Conservation (phyloP, 2,113 vertebrate species). For the Chaetodon auriga region DNA sequence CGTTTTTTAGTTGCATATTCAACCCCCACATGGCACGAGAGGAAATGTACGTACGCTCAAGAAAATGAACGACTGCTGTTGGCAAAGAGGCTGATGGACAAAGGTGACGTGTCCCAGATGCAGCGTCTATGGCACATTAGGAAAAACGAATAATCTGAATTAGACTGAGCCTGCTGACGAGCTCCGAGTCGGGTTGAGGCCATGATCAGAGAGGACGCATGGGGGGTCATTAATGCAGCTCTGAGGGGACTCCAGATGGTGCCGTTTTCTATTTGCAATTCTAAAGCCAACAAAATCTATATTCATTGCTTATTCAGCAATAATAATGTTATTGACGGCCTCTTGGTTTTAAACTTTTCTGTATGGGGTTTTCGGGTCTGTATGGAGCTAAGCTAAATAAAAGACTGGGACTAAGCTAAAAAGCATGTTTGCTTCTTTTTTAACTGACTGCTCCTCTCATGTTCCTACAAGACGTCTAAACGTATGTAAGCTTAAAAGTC, state of each 20-base stretch:
- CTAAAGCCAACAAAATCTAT: neutral
- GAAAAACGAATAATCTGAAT: slow-evolving; percentile 3
- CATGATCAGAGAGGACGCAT: slow-evolving; percentile 31
- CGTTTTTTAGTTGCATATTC: slow-evolving; percentile 71
- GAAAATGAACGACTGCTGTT: slow-evolving; percentile 29
- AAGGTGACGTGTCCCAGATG: slow-evolving; percentile 18
- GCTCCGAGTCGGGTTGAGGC: neutral
- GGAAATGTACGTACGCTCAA: slow-evolving; percentile 23
- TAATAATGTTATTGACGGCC: neutral
- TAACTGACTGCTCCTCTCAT: neutral
- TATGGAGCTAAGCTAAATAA: neutral
- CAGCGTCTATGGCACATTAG: slow-evolving; percentile 63
- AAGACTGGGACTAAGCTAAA: neutral
- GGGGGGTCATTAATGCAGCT: neutral
- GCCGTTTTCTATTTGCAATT: neutral
- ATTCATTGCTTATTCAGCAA: no score
- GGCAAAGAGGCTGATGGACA: slow-evolving; percentile 20
- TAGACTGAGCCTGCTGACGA: neutral
- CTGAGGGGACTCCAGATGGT: neutral
- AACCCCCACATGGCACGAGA: slow-evolving; percentile 74
- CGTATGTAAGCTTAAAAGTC: no score
- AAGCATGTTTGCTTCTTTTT: neutral
- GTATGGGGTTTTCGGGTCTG: no score
- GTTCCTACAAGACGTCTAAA: no score
- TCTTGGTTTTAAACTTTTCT: neutral